Evolutionary conservation across 2,113 vertebrate species (phyloP).

Genomic region (Narcine bancroftii): DNA sequence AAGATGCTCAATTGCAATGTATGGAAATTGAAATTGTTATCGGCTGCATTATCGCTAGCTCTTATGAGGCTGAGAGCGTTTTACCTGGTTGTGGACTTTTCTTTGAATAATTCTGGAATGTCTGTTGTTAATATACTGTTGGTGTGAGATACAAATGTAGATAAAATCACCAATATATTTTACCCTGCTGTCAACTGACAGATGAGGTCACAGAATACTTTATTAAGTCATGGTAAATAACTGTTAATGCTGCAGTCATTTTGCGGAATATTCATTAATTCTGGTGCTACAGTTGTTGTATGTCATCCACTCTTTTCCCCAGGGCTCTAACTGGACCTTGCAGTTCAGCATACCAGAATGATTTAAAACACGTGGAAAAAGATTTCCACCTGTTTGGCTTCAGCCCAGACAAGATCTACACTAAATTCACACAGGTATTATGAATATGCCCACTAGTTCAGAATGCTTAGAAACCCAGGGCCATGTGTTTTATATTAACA

Average conservation of each 20-base stretch:
- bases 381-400: constrained; percentile 29
- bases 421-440: constrained; percentile 36
- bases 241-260: neutral
- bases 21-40: neutral
- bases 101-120: constrained; percentile 10
- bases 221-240: neutral
- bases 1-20: too few species aligned
- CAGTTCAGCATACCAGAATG: constrained; percentile 26
- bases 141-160: neutral
- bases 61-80: neutral
- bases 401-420: constrained; percentile 7
- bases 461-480: neutral
- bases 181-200: neutral
- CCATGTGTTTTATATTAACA: constrained; percentile 31
- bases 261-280: neutral
- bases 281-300: constrained; percentile 18
- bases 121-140: neutral
- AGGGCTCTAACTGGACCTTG: neutral
- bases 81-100: neutral
- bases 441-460: constrained; percentile 13
- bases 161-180: neutral
- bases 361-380: constrained; percentile 32
- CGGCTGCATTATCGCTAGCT: neutral
- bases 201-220: neutral
- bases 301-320: constrained; percentile 14